Percentiles rank a stretch among this genome's conserved stretches.
Evolutionary conservation across 2,113 vertebrate genomes (phyloP).

Genomic region (Hippocampus abdominalis): DNA sequence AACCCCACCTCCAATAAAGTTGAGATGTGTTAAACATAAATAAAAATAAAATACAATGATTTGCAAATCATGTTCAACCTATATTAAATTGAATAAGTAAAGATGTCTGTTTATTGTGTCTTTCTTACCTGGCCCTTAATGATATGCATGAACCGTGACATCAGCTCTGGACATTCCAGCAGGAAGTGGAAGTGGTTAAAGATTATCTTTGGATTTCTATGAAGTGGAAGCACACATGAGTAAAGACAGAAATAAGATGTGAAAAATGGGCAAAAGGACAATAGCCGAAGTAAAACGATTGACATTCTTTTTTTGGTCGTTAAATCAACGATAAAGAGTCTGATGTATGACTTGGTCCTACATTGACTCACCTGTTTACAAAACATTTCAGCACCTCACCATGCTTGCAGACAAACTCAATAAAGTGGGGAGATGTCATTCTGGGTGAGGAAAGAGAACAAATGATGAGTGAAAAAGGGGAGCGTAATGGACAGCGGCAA

Average conservation of each 20-base stretch:
- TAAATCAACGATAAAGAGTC: constrained; percentile 5
- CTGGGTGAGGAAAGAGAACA: constrained; percentile 58
- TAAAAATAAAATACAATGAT: too few relatives aligned
- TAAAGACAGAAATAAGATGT: neutral
- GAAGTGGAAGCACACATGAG: constrained; percentile 27
- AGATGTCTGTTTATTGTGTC: neutral
- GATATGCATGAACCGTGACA: constrained; percentile 99
- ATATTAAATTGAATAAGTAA: too few relatives aligned
- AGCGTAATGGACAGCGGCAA: neutral
- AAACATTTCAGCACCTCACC: constrained; percentile 98
- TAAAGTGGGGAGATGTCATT: constrained; percentile 96
- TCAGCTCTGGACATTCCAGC: constrained; percentile 95
- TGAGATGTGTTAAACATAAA: too few relatives aligned
- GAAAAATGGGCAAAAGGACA: neutral
- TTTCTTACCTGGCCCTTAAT: constrained; percentile 92
- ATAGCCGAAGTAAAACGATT: constrained; percentile 1
- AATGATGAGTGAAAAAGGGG: neutral
- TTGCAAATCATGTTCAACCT: too few relatives aligned
- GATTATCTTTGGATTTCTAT: constrained; percentile 97
- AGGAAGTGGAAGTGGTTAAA: constrained; percentile 99
- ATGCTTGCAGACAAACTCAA: constrained; percentile 97
- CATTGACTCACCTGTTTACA: constrained; percentile 84
- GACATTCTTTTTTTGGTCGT: neutral
- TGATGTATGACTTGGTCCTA: constrained; percentile 9
- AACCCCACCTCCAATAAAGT: too few relatives aligned